Evolutionary conservation across 1,140 invertebrate species (phyloP).

Genomic region (Delia radicum): DNA sequence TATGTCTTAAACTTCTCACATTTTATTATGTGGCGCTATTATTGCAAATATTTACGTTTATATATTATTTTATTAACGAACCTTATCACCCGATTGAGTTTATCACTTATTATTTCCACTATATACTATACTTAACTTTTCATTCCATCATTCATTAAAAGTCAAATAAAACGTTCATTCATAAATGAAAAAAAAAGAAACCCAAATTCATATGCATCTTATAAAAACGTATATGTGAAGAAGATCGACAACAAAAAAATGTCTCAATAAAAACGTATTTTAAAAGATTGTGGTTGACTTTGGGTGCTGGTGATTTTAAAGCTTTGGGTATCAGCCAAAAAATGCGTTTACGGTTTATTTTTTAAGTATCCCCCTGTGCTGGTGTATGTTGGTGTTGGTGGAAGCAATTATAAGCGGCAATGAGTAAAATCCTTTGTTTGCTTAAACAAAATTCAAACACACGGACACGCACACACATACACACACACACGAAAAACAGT

Average conservation of each 20-base stretch:
- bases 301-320: neutral
- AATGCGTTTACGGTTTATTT: neutral
- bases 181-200: neutral
- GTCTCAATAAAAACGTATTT: neutral
- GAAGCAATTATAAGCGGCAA: conserved; percentile 1
- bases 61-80: conserved; percentile 5
- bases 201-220: neutral
- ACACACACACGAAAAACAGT: neutral
- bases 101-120: neutral
- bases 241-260: neutral
- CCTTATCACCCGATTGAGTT: conserved; percentile 15
- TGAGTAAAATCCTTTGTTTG: conserved; percentile 12
- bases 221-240: neutral
- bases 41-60: too few relatives aligned
- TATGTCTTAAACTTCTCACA: too few relatives aligned
- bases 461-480: neutral
- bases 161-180: neutral
- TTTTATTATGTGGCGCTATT: too few relatives aligned
- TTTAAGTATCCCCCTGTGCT: neutral
- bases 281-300: neutral
- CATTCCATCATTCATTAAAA: neutral
- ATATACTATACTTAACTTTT: neutral
- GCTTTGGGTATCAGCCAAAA: neutral
- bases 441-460: neutral
- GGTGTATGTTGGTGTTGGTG: neutral